Evolutionary conservation across 2,797 vertebrate genomes (phyloP).

Genomic region (Cynopterus sphinx): DNA sequence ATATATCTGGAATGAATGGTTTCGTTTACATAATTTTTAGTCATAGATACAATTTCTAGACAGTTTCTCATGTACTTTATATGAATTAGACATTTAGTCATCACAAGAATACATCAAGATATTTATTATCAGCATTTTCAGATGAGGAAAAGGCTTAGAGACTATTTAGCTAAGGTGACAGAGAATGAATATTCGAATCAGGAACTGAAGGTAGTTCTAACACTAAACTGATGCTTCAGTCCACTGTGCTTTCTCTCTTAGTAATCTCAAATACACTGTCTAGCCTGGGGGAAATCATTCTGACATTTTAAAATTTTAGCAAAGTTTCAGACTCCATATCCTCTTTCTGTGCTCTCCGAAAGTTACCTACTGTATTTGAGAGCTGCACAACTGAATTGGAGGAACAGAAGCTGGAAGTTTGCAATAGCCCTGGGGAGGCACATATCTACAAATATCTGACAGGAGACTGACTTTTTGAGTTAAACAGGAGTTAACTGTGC

Average conservation of each 20-base stretch:
- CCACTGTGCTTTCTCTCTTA: background rate
- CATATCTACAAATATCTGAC: background rate
- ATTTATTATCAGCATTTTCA: background rate
- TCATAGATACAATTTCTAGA: background rate
- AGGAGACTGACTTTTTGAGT: background rate
- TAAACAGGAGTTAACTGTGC: background rate
- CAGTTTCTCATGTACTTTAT: background rate
- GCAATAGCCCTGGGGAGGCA: background rate
- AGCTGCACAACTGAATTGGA: background rate
- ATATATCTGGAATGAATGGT: background rate
- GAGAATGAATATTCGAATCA: background rate
- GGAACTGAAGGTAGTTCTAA: background rate
- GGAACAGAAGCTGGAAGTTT: background rate
- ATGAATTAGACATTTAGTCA: background rate
- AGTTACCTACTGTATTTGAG: background rate
- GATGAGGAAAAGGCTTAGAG: background rate
- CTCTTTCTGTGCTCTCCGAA: slow-evolving; percentile 8
- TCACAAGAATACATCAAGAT: background rate
- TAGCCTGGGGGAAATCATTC: background rate
- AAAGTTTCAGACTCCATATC: background rate
- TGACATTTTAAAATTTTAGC: slow-evolving; percentile 3
- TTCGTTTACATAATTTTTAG: background rate
- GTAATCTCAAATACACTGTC: background rate
- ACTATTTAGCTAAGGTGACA: background rate
- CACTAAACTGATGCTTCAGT: background rate